Conservation (phyloP, 2,888 invertebrate genomes). For the Daptonema setosum region DNA sequence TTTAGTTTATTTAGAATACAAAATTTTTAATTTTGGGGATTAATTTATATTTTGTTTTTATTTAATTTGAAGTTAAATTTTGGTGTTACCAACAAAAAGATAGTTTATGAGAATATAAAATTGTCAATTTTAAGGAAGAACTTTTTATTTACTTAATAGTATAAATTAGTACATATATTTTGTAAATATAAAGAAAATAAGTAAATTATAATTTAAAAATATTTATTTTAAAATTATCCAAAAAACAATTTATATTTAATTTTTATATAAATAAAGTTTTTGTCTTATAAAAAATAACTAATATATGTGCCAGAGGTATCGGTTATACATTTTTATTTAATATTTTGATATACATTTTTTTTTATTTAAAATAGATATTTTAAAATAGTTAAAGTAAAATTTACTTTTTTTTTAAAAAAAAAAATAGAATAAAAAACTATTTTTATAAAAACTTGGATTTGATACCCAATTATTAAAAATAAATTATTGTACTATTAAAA, state of each 20-base stretch:
- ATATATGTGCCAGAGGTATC: not conserved
- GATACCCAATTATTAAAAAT: not conserved
- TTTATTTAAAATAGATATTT: not conserved
- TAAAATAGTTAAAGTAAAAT: not conserved
- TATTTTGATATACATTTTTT: not conserved
- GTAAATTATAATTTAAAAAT: slow-evolving; percentile 18
- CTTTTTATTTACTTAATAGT: not conserved
- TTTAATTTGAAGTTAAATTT: not conserved
- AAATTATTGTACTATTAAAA: not conserved
- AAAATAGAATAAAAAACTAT: not conserved
- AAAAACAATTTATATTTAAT: slow-evolving; percentile 14
- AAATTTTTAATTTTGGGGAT: not conserved
- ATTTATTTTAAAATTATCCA: slow-evolving; percentile 8
- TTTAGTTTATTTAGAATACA: not conserved
- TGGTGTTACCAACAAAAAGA: too few relatives aligned
- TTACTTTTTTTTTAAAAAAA: not conserved
- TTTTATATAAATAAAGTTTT: slow-evolving; percentile 10
- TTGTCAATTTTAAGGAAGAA: not conserved
- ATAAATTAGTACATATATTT: not conserved
- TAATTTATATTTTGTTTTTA: not conserved
- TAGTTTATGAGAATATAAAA: too few relatives aligned
- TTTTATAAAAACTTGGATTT: not conserved
- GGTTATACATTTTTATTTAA: not conserved
- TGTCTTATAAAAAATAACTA: not conserved
- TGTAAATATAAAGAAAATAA: slow-evolving; percentile 18